Percentiles rank a stretch among this genome's conserved stretches.
These are phyloP conservation scores for Psilanteris sp. DNA, from an alignment of 1,140 invertebrate species.

Conservation along the genomic window DNA sequence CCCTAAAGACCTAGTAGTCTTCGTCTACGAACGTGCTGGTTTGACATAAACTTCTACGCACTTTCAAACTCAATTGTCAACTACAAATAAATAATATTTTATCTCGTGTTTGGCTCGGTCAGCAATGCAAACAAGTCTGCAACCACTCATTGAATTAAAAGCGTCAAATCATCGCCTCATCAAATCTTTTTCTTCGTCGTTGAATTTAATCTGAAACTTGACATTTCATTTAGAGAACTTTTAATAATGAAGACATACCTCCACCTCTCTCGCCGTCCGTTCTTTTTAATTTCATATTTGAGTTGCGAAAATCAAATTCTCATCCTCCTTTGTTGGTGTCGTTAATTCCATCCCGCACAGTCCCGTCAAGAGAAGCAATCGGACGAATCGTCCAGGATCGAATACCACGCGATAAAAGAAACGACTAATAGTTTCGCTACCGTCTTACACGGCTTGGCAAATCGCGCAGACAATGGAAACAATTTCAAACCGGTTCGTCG, in stretches of 20 bases:
- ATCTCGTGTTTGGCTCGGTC: slow-evolving; percentile 23
- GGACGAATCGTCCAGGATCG: slow-evolving; percentile 29
- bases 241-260: slow-evolving; percentile 59
- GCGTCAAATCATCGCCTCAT: slow-evolving; percentile 54
- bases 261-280: slow-evolving; percentile 9
- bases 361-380: slow-evolving; percentile 10
- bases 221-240: slow-evolving; percentile 61
- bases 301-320: slow-evolving; percentile 57
- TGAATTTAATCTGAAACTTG: slow-evolving; percentile 57
- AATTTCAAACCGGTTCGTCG: slow-evolving; percentile 71
- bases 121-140: slow-evolving; percentile 42
- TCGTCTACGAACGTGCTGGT: too few species aligned
- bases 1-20: not conserved
- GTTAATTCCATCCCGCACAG: slow-evolving; percentile 50
- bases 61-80: slow-evolving; percentile 1
- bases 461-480: slow-evolving; percentile 77
- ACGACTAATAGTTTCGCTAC: slow-evolving; percentile 77
- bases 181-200: slow-evolving; percentile 50
- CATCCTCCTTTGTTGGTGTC: slow-evolving; percentile 55
- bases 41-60: too few species aligned
- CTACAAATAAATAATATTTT: slow-evolving; percentile 9
- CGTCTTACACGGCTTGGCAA: slow-evolving; percentile 78
- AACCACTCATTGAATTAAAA: slow-evolving; percentile 53
- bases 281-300: slow-evolving; percentile 62
- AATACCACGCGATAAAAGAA: slow-evolving; percentile 52